Percentiles rank a stretch among this genome's conserved stretches.
phyloP scores from a whole-genome alignment of 2,797 vertebrate species.

The Tinamus major region DNA sequence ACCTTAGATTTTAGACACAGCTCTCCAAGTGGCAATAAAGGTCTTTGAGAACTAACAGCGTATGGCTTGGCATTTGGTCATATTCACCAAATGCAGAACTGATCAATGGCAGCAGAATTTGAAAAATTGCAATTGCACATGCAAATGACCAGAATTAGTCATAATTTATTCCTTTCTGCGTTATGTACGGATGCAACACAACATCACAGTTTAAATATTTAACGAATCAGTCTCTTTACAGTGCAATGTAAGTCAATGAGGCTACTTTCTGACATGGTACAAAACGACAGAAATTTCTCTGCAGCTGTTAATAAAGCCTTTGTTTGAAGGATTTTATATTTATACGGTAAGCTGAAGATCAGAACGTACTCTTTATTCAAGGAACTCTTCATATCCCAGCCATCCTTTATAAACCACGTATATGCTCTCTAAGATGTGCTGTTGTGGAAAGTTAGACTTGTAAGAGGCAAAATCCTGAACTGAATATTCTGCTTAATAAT shows the following conservation, averaged over 20 bases:
- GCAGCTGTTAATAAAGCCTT: not conserved
- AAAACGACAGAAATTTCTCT: not conserved
- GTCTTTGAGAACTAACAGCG: not conserved
- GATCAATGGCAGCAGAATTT: not conserved
- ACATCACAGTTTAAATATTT: not conserved
- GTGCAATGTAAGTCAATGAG: slow-evolving; percentile 5
- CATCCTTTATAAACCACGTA: slow-evolving; percentile 7
- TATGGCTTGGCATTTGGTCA: not conserved
- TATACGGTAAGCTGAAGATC: not conserved
- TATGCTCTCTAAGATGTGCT: not conserved
- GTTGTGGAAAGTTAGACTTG: not conserved
- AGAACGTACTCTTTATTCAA: not conserved
- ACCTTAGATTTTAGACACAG: rapidly evolving
- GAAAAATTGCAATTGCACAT: not conserved
- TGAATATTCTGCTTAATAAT: too few species aligned
- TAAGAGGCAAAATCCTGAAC: too few species aligned
- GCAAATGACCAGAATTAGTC: not conserved
- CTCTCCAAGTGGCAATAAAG: not conserved
- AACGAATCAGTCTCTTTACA: slow-evolving; percentile 2
- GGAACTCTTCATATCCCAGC: not conserved
- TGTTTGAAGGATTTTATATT: not conserved
- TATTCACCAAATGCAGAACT: not conserved
- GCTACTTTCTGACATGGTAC: not conserved
- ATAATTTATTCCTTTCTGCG: not conserved
- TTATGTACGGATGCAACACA: not conserved